These are phyloP conservation scores for Polyploca ridens DNA, from an alignment of 2,888 invertebrate species.

Conservation along the genomic window DNA sequence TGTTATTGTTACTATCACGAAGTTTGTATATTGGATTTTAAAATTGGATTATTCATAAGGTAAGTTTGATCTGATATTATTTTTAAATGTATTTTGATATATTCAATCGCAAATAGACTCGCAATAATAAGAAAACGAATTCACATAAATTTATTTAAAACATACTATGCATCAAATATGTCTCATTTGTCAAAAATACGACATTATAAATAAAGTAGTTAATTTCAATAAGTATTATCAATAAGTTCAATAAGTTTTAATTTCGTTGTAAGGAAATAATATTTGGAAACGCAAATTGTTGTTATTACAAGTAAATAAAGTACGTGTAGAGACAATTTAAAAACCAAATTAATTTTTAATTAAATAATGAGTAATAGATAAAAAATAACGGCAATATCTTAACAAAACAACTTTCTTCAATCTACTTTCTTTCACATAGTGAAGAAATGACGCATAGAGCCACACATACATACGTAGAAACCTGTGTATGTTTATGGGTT, in stretches of 20 bases:
- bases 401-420: conserved; percentile 26
- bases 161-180: too few species aligned
- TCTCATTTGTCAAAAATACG: too few species aligned
- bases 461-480: neutral
- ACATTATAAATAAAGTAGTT: too few species aligned
- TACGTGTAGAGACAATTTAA: neutral
- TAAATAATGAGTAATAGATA: neutral
- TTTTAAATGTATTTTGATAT: neutral
- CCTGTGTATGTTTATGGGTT: neutral
- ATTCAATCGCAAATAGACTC: too few species aligned
- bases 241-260: too few species aligned
- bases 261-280: too few species aligned
- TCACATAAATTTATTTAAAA: too few species aligned
- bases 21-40: neutral
- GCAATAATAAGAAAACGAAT: too few species aligned
- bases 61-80: neutral
- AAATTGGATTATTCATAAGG: neutral
- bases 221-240: too few species aligned
- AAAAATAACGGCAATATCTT: neutral
- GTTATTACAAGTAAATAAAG: too few species aligned
- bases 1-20: neutral
- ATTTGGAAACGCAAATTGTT: too few species aligned
- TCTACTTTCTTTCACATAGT: conserved; percentile 25
- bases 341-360: neutral
- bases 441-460: neutral